Conservation (phyloP, 2,888 invertebrate species). For the Venustoraphidia nigricollis region DNA sequence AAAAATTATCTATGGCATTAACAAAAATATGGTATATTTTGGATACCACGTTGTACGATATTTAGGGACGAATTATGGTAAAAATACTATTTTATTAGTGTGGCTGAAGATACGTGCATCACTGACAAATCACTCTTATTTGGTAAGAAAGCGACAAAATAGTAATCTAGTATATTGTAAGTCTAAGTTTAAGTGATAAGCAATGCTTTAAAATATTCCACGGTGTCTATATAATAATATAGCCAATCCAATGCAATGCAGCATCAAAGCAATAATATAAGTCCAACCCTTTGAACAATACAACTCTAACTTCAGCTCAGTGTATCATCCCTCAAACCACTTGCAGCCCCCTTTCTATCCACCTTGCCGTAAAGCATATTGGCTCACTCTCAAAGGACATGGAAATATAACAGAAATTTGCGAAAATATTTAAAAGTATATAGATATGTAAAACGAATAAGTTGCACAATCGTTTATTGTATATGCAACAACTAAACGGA, state of each 20-base stretch:
- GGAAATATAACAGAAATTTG: constrained; percentile 1
- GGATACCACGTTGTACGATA: no score
- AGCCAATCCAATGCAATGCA: not conserved
- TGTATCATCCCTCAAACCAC: no score
- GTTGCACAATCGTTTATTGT: not conserved
- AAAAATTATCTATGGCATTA: no score
- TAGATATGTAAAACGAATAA: not conserved
- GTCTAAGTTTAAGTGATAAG: no score
- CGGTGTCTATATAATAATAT: not conserved
- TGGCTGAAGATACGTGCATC: no score
- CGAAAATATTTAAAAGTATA: constrained; percentile 3
- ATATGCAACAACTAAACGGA: not conserved
- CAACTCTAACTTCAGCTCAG: not conserved
- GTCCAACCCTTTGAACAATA: constrained; percentile 2
- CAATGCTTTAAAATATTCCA: constrained; percentile 1
- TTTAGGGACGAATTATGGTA: no score
- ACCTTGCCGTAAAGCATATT: not conserved
- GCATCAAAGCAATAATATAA: constrained; percentile 2
- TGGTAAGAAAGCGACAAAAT: no score
- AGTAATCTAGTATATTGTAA: no score
- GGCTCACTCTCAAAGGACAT: constrained; percentile 1
- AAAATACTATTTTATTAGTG: no score
- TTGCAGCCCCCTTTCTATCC: no score
- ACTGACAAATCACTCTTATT: no score
- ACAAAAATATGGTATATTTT: no score